A percentile compares a stretch with the other conserved stretches of the same genome.
These are phyloP conservation scores for Phyllostomus discolor DNA, from an alignment of 2,113 vertebrate species.

Conservation along the genomic window DNA sequence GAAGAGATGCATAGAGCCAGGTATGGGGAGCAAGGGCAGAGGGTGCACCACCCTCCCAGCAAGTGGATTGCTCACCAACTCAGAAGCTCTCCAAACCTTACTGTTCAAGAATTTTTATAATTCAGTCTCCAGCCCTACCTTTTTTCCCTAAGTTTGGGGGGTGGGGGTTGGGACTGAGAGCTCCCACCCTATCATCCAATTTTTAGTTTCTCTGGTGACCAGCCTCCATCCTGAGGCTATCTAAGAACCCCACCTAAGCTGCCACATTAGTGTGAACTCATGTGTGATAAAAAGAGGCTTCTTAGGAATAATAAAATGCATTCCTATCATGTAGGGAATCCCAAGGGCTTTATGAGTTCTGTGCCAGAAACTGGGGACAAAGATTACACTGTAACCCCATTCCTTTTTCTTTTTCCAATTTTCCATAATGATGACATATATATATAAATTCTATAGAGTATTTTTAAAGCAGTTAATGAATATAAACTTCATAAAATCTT, in stretches of 20 bases:
- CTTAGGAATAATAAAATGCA: neutral
- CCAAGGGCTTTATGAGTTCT: neutral
- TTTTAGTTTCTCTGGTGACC: neutral
- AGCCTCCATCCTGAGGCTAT: neutral
- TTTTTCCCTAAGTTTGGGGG: neutral
- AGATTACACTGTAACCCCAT: neutral
- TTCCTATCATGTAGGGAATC: neutral
- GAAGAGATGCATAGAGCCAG: neutral
- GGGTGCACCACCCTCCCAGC: fast-evolving
- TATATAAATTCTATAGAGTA: neutral
- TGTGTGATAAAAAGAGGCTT: neutral
- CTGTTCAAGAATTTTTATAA: neutral
- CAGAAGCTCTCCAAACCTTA: neutral
- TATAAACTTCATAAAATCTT: neutral
- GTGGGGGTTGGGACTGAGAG: neutral
- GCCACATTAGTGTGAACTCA: neutral
- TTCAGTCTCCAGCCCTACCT: neutral
- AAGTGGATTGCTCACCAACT: neutral
- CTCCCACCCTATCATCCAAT: neutral
- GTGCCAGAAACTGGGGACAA: neutral
- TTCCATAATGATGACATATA: neutral
- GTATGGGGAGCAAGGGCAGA: too few species aligned
- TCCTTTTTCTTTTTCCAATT: neutral
- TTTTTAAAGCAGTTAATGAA: neutral
- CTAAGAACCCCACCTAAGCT: neutral